A percentile compares a stretch with the other conserved stretches of the same genome.
Conservation (phyloP, 2,797 vertebrate genomes). For the Erpetoichthys calabaricus region DNA sequence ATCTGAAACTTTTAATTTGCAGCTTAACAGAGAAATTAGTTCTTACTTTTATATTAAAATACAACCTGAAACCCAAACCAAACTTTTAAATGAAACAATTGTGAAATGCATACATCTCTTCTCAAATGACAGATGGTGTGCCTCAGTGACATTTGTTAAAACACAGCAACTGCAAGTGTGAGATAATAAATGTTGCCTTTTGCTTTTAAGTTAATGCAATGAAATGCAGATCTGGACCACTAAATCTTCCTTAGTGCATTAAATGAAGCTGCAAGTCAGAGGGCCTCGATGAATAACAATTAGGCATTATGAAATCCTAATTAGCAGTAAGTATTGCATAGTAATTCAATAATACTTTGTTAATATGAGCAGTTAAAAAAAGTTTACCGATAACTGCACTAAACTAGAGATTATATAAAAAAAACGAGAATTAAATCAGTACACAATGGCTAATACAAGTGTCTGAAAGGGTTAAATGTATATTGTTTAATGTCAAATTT, state of each 20-base stretch:
- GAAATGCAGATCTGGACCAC: neutral
- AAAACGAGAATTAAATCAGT: too few species aligned
- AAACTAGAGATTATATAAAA: too few species aligned
- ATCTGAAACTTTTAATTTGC: too few species aligned
- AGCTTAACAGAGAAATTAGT: too few species aligned
- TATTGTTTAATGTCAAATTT: too few species aligned
- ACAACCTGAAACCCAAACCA: too few species aligned
- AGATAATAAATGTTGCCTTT: conserved; percentile 1
- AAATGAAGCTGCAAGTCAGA: neutral
- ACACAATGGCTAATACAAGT: too few species aligned
- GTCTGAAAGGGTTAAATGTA: too few species aligned
- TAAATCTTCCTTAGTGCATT: conserved; percentile 5
- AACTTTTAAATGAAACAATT: conserved; percentile 10
- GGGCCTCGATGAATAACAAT: neutral
- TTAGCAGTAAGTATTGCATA: conserved; percentile 3
- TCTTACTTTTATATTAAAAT: too few species aligned
- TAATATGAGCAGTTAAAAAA: neutral
- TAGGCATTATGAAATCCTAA: neutral
- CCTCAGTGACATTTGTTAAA: conserved; percentile 6
- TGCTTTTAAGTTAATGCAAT: conserved; percentile 2
- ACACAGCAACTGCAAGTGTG: conserved; percentile 6
- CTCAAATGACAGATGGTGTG: neutral
- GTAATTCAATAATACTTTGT: neutral
- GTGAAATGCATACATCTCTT: too few species aligned
- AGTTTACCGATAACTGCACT: too few species aligned